Conservation (phyloP, 2,888 invertebrate genomes). For the Venusia cambrica region DNA sequence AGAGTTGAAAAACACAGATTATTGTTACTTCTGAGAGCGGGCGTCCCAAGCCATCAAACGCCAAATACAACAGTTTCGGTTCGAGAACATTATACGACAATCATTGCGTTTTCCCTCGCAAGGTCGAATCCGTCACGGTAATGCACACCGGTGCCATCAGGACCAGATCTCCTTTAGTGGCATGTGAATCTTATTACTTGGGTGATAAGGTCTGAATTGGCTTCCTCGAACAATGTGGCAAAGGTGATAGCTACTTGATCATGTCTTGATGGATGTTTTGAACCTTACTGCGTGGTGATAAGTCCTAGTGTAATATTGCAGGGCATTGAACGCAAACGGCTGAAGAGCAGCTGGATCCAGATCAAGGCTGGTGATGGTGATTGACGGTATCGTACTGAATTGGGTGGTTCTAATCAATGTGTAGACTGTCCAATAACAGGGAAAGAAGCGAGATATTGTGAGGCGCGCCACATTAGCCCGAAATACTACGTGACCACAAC, state of each 20-base stretch:
- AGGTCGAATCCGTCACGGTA: conserved; percentile 28
- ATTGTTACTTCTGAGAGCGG: no score
- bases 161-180: conserved; percentile 2
- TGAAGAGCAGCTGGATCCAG: conserved; percentile 1
- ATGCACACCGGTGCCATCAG: conserved; percentile 18
- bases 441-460: no score
- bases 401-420: no score
- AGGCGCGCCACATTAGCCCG: no score
- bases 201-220: conserved; percentile 5
- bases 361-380: conserved; percentile 1
- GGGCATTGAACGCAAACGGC: neutral
- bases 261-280: neutral
- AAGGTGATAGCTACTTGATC: no score
- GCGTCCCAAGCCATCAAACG: neutral
- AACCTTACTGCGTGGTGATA: conserved; percentile 1
- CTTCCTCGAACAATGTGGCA: no score
- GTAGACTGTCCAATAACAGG: no score
- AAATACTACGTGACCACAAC: no score
- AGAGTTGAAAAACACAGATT: no score
- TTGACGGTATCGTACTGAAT: conserved; percentile 2
- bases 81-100: conserved; percentile 6
- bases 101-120: conserved; percentile 26
- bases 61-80: conserved; percentile 5
- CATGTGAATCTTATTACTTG: conserved; percentile 2
- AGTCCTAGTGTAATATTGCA: neutral